Evolutionary conservation across 2,797 vertebrate species (phyloP).

Genomic region (Enteromius fasciolatus): DNA sequence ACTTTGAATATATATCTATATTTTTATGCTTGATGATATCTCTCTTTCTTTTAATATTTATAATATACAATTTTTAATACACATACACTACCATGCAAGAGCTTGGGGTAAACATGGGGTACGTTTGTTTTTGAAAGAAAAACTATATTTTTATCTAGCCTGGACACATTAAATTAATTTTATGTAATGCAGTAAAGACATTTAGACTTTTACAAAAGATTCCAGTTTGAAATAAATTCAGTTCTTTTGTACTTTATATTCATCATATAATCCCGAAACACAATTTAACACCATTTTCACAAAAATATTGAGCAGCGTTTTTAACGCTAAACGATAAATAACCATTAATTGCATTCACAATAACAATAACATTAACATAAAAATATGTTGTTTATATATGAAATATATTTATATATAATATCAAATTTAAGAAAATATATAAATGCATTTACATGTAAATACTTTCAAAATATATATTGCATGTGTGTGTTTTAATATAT

Average conservation of each 20-base stretch:
- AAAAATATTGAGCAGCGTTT: background rate
- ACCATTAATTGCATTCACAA: too few relatives aligned
- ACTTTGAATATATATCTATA: conserved; percentile 5
- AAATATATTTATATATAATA: too few relatives aligned
- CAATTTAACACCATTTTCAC: background rate
- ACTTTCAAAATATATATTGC: too few relatives aligned
- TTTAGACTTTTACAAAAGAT: background rate
- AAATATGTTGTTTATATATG: too few relatives aligned
- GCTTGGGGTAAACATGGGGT: background rate
- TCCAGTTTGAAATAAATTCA: background rate
- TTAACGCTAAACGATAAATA: too few relatives aligned
- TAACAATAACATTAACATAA: too few relatives aligned
- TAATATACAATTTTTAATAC: background rate
- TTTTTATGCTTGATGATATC: background rate
- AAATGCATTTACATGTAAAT: too few relatives aligned
- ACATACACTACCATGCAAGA: background rate
- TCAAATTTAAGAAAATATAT: too few relatives aligned
- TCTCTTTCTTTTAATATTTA: background rate
- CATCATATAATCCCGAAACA: background rate
- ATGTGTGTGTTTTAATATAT: too few relatives aligned
- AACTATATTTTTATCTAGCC: background rate
- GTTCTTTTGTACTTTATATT: background rate
- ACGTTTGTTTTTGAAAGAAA: background rate
- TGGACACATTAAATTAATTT: background rate
- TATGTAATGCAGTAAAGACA: background rate